These are phyloP conservation scores for Tenthredo livida DNA, from an alignment of 2,888 invertebrate genomes.

Conservation along the genomic window DNA sequence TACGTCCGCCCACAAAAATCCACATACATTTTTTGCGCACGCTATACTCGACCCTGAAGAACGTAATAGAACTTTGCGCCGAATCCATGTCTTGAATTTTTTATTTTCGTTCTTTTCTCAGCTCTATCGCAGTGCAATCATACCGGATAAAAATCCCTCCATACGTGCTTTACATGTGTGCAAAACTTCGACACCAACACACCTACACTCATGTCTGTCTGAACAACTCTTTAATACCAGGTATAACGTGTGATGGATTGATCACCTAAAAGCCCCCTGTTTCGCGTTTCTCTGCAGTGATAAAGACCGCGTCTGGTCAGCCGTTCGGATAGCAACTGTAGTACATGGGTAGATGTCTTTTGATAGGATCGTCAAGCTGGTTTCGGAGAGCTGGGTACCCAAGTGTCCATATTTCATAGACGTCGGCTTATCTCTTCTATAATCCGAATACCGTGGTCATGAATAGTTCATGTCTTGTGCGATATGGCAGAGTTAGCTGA, in stretches of 20 bases:
- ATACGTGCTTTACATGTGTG: not conserved
- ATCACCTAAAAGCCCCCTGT: not conserved
- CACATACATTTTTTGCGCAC: not conserved
- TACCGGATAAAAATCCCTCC: no score
- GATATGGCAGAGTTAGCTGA: not conserved
- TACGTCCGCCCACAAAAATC: not conserved
- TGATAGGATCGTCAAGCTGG: not conserved
- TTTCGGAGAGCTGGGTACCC: not conserved
- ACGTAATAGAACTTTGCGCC: not conserved
- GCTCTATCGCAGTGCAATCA: not conserved
- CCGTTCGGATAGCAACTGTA: not conserved
- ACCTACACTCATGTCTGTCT: not conserved
- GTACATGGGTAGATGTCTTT: not conserved
- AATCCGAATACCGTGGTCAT: not conserved
- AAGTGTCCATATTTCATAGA: not conserved
- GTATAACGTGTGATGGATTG: not conserved
- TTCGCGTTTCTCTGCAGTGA: not conserved
- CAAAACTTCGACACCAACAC: not conserved
- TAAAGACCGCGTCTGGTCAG: slow-evolving; percentile 23
- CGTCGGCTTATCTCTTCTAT: not conserved
- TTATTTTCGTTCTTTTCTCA: not conserved
- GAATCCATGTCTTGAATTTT: not conserved
- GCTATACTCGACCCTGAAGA: not conserved
- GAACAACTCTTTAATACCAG: not conserved
- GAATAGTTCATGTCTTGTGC: not conserved